Base-by-base conservation (phyloP, 2,797 vertebrate genomes). In the Loris lydekkerianus region DNA sequence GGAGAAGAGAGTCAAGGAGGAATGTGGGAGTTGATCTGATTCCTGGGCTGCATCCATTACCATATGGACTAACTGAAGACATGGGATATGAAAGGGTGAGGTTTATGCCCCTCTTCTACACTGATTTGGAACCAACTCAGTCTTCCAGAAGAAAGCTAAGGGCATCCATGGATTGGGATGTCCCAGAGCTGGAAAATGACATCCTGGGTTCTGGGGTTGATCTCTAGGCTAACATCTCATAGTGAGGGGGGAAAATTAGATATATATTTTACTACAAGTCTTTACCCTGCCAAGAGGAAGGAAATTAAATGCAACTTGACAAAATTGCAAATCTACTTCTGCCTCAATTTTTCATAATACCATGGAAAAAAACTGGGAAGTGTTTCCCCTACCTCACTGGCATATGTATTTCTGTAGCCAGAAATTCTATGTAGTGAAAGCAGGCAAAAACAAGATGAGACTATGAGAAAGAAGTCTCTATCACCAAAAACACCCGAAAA, bases 221-320 rank as follows among this genome's bases (percentile, higher is more conserved):
- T 82, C 20, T 46, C 21, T 60, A 49, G 43, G 40, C 37, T 78
- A 85, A 70, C 21, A 69, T 63, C 31, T 58, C 17, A 80, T 34
- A 80, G 61, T 61, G 63, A 37, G 11, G 21, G 20, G 25, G n/a
- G 14, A 37, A 27, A 53, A 58, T 56, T 53, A 49, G 63, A 69
- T 11, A 14, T 7, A 21, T n/a, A 27, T 90, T 89, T 86, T 77
- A 82, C n/a, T 93, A n/a, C 78, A 73, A 73, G 46, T 65, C 77
- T 91, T 70, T 25, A 72, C 11, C 15, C 37, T 85, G 15, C 20
- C 5, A 56, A 2, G 46, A 93, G 60, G 61, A 76, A 90, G 3
- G 25, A 94, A 89, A 81, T 76, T 94, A 88, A 95, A 88, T 46
- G 49, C 78, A 89, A 49, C 34, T n/a, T 69, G 69, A 91, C 56